These are phyloP conservation scores for Tiliqua scincoides DNA, from an alignment of 2,113 vertebrate species.

Conservation along the genomic window DNA sequence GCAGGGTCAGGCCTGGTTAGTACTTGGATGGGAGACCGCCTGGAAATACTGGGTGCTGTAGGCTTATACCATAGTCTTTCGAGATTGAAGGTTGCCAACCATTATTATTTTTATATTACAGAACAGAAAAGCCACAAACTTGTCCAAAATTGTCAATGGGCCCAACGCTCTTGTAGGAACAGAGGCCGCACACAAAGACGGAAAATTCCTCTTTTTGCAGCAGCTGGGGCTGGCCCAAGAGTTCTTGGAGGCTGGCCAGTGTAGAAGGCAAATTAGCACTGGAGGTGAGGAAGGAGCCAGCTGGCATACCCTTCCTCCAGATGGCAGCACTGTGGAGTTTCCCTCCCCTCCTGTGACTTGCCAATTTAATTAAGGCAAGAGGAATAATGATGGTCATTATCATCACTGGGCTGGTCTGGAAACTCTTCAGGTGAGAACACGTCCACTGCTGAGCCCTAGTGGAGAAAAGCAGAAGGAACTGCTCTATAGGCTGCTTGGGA, in stretches of 20 bases:
- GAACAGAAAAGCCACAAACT: neutral
- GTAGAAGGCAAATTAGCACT: neutral
- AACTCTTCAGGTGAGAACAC: neutral
- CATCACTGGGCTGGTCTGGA: neutral
- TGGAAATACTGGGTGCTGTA: too few relatives aligned
- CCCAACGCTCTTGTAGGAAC: neutral
- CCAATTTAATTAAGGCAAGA: slow-evolving; percentile 10
- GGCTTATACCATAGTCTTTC: too few relatives aligned
- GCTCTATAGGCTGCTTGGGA: neutral
- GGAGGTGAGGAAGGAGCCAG: neutral
- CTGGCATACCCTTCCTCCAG: neutral
- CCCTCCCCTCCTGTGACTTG: neutral
- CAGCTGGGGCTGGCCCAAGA: neutral
- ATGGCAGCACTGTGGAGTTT: neutral
- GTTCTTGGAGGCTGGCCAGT: neutral
- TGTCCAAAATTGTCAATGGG: too few relatives aligned
- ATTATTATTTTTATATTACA: too few relatives aligned
- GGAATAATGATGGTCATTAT: neutral
- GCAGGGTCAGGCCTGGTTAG: too few relatives aligned
- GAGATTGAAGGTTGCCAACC: too few relatives aligned
- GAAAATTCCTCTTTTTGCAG: neutral
- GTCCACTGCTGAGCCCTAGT: neutral
- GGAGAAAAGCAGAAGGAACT: neutral
- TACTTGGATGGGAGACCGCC: too few relatives aligned
- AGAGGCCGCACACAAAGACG: neutral